These are phyloP conservation scores for Synaphobranchus kaupii DNA, from an alignment of 2,797 vertebrate species.

Conservation along the genomic window DNA sequence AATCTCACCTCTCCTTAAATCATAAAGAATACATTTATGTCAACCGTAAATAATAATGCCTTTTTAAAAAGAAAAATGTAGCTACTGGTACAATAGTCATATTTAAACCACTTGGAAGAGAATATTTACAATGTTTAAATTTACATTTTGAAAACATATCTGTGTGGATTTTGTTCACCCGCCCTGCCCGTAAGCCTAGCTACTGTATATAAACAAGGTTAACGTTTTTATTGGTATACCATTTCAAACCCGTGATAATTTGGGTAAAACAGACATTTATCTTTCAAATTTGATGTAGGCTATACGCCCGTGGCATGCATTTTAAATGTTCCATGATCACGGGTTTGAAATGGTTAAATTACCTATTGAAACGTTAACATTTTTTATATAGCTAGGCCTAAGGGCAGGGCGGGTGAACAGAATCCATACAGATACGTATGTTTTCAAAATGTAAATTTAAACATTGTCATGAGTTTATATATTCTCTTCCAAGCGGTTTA, in stretches of 20 bases:
- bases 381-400: neutral
- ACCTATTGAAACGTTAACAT: neutral
- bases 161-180: conserved; percentile 6
- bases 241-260: neutral
- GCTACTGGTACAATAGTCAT: neutral
- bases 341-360: neutral
- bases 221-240: neutral
- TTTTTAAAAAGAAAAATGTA: neutral
- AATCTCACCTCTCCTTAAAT: neutral
- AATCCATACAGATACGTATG: neutral
- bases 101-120: too few species aligned
- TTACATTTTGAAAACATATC: neutral
- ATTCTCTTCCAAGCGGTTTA: too few species aligned
- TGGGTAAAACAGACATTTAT: too few species aligned
- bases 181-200: conserved; percentile 17
- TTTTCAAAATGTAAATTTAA: neutral
- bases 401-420: conserved; percentile 23
- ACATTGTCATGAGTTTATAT: neutral
- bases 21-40: neutral
- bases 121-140: neutral
- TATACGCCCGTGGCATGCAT: too few species aligned
- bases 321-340: too few species aligned
- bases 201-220: neutral
- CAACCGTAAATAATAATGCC: neutral
- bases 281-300: too few species aligned